Base-by-base conservation (phyloP, 2,888 invertebrate species). In the Rhimphoctona megacephalus region DNA sequence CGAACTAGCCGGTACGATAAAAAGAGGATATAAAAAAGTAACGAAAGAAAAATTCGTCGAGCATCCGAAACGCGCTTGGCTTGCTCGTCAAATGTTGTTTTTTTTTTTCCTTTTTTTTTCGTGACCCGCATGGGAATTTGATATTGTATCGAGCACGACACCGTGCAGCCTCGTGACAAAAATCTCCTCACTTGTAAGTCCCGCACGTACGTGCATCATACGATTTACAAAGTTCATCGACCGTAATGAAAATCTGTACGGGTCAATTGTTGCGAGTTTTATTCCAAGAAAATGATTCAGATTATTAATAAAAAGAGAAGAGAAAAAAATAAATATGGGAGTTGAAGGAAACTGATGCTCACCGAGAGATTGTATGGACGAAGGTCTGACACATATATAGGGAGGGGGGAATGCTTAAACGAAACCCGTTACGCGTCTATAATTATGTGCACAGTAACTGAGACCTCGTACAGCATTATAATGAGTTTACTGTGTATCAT, bases 391-490 rank as follows among this genome's bases (percentile, higher is more conserved):
- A 80, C 54, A 80, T 69, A 67, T 69, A 22, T 17, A 54, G 25
- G 30, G 54, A 49, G 72, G 67, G 36, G 77, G 54, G 36, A 61
- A 81, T 78, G 57, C 73, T 78, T 73, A 74, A 85, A 82, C 72
- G 81, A 78, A 74, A 82, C 78, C 81, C 81, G 85, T 85, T 85
- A 85, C 78, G 73, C 81, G 85, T 85, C 85, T 85, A 73, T 82
- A 82, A 81, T 82, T 82, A 81, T 78, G 85, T 78, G 78, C 81
- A 78, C 73, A 82, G 73, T 78, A 73, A 78, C 72, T 73, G 73
- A 85, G 78, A 67, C 81, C 49, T 72, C 74, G 67, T 64, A 73
- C 73, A 67, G 81, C 78, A 78, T 85, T 73, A 67, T 66, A 81
- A 73, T 72, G 79, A 79, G 67, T 82, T 78, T 81, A 78, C 67